Evolutionary conservation across 2,888 invertebrate genomes (phyloP).

Genomic region (Cinara cedri): DNA sequence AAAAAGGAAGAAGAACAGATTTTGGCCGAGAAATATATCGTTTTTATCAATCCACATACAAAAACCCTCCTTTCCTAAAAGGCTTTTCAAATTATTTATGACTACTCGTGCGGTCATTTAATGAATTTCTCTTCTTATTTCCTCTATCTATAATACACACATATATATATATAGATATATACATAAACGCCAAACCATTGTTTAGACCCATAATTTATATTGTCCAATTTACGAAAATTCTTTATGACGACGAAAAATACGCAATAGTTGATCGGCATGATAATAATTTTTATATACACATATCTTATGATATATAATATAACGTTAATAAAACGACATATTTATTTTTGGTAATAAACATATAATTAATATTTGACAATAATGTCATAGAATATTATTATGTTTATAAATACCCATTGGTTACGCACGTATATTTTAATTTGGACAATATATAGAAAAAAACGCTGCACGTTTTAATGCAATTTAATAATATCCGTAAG

Average conservation of each 20-base stretch:
- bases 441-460: no score
- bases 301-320: background rate
- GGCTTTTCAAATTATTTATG: constrained; percentile 56
- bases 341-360: background rate
- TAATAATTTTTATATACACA: background rate
- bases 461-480: no score
- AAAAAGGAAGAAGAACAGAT: constrained; percentile 38
- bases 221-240: constrained; percentile 15
- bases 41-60: constrained; percentile 43
- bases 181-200: background rate
- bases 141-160: background rate
- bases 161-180: no score
- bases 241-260: constrained; percentile 15
- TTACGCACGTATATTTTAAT: background rate
- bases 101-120: constrained; percentile 49
- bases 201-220: constrained; percentile 28
- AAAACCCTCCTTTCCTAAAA: constrained; percentile 31
- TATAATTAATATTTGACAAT: background rate
- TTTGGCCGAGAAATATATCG: constrained; percentile 47
- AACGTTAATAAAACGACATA: background rate
- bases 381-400: background rate
- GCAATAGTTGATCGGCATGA: background rate
- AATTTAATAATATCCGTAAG: no score
- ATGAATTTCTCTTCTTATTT: constrained; percentile 55
- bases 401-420: background rate